These are phyloP conservation scores for Neosalanx taihuensis DNA, from an alignment of 2,797 vertebrate species.

Conservation along the genomic window DNA sequence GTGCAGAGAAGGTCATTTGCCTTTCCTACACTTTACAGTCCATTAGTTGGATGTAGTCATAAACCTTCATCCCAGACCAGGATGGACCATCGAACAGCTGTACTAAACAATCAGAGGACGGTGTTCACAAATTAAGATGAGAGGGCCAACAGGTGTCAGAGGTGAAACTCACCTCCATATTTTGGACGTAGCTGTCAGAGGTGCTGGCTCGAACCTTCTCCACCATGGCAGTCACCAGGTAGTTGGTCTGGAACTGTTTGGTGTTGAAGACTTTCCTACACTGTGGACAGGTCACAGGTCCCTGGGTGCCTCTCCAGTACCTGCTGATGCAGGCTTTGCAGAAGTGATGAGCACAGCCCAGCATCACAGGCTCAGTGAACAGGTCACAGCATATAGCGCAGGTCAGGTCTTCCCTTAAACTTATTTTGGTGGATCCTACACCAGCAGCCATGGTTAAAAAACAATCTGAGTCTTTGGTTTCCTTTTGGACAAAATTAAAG, in stretches of 20 bases:
- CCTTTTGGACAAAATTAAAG: constrained; percentile 35
- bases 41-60: constrained; percentile 25
- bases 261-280: constrained; percentile 76
- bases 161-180: constrained; percentile 67
- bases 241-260: constrained; percentile 78
- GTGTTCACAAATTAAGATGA: no score
- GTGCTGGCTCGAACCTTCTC: constrained; percentile 77
- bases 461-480: neutral
- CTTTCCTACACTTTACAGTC: constrained; percentile 19
- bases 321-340: constrained; percentile 80
- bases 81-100: neutral
- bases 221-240: constrained; percentile 82
- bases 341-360: constrained; percentile 89
- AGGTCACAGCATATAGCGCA: constrained; percentile 87
- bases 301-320: constrained; percentile 73
- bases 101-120: no score
- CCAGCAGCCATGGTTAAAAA: constrained; percentile 27
- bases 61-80: constrained; percentile 18
- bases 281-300: constrained; percentile 75
- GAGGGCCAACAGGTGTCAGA: no score
- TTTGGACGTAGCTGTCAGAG: constrained; percentile 53
- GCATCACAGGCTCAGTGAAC: constrained; percentile 83
- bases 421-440: constrained; percentile 50
- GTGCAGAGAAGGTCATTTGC: constrained; percentile 12
- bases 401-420: constrained; percentile 82